Conservation (phyloP, 2,888 invertebrate genomes). For the Macrosiphum euphorbiae region DNA sequence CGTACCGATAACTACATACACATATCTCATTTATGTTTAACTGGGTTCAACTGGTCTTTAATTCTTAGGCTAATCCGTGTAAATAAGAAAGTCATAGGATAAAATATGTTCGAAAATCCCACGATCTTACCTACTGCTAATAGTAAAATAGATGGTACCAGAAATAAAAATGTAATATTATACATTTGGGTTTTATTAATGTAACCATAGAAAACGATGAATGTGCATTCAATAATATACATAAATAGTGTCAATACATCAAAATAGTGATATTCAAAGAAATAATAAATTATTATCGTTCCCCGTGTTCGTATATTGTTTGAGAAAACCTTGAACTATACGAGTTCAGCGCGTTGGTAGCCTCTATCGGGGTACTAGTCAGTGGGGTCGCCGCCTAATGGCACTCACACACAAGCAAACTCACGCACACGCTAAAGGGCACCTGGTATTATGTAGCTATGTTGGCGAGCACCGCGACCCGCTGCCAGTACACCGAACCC, state of each 20-base stretch:
- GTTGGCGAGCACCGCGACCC: too few species aligned
- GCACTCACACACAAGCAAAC: too few species aligned
- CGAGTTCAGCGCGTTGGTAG: constrained; percentile 5
- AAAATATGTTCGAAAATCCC: background rate
- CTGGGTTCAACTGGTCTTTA: too few species aligned
- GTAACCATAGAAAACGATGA: background rate
- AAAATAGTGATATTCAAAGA: background rate
- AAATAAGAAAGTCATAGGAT: background rate
- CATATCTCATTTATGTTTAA: too few species aligned
- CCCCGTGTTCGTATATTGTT: background rate
- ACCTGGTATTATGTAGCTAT: too few species aligned
- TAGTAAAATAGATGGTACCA: background rate
- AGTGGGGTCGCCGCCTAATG: too few species aligned
- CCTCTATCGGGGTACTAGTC: constrained; percentile 57
- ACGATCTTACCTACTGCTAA: background rate
- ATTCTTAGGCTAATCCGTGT: background rate
- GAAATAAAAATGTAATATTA: background rate
- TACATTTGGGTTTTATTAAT: background rate
- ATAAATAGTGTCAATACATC: background rate
- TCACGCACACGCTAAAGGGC: too few species aligned
- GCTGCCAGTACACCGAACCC: background rate
- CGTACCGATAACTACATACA: too few species aligned
- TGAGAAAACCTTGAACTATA: constrained; percentile 52
- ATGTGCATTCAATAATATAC: background rate
- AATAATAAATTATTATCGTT: constrained; percentile 22